Evolutionary conservation across 2,797 vertebrate species (phyloP).

Genomic region (Bufotes viridis): DNA sequence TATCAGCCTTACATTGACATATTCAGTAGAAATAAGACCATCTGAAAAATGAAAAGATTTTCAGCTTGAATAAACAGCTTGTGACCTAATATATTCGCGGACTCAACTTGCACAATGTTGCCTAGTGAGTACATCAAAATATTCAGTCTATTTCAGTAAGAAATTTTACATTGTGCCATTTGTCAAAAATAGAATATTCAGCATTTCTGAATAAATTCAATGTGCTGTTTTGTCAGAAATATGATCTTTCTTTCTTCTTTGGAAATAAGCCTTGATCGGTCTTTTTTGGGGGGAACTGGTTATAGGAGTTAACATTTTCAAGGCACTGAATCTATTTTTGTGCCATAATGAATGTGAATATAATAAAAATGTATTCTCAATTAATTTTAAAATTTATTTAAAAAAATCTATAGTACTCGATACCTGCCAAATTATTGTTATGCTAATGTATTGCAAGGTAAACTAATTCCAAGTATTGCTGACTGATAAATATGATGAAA

Average conservation of each 20-base stretch:
- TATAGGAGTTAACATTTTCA: background rate
- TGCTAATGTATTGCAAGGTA: too few species aligned
- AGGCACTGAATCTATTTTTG: background rate
- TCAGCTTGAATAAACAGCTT: too few species aligned
- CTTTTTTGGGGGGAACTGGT: background rate
- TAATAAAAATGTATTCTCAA: too few species aligned
- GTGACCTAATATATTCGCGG: background rate
- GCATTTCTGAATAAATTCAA: background rate
- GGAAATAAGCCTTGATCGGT: background rate
- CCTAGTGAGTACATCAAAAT: background rate
- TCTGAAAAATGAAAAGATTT: too few species aligned
- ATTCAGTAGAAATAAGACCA: too few species aligned
- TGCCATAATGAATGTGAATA: background rate
- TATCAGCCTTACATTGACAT: too few species aligned
- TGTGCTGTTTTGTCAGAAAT: conserved; percentile 7
- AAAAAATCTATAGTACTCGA: too few species aligned
- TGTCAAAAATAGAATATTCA: conserved; percentile 6
- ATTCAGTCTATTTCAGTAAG: background rate
- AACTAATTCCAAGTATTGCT: too few species aligned
- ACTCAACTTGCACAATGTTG: background rate
- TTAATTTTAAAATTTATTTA: too few species aligned
- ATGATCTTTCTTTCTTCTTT: background rate
- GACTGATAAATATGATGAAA: too few species aligned
- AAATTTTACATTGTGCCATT: background rate
- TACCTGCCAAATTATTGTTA: too few species aligned